A percentile compares a stretch with the other conserved stretches of the same genome.
Conservation (phyloP, 2,113 vertebrate species). For the Ovis canadensis region DNA sequence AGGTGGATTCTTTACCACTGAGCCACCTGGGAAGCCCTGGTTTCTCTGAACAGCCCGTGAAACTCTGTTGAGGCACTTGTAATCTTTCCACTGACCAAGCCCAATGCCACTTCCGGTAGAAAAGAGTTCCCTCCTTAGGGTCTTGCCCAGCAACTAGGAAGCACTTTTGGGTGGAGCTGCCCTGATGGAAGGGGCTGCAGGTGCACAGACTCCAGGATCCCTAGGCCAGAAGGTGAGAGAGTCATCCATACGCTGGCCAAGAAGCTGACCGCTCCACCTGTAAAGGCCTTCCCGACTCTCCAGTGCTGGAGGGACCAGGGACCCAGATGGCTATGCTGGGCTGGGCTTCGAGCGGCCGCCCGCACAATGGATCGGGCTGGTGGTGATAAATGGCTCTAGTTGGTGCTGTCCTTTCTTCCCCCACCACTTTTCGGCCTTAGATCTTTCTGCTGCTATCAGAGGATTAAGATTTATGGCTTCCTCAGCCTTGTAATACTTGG, state of each 20-base stretch:
- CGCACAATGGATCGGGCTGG: not conserved
- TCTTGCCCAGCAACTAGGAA: not conserved
- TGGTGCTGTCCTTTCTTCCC: not conserved
- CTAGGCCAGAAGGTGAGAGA: not conserved
- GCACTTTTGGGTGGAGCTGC: not conserved
- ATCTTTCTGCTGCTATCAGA: conserved; percentile 47
- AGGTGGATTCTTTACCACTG: not conserved
- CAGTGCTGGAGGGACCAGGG: not conserved
- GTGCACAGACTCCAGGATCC: not conserved
- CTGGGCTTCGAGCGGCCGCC: not conserved
- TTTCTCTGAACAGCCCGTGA: not conserved
- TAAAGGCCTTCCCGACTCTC: rapidly evolving
- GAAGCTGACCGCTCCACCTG: rapidly evolving
- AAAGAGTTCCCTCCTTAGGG: not conserved
- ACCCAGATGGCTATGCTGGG: rapidly evolving
- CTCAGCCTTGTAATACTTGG: conserved; percentile 70
- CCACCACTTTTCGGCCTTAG: conserved; percentile 13
- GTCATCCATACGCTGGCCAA: rapidly evolving
- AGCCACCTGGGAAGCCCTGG: not conserved
- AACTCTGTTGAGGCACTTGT: not conserved
- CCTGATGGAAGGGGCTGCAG: not conserved
- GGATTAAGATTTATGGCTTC: conserved; percentile 74
- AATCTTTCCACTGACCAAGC: not conserved
- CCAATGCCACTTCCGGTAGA: not conserved
- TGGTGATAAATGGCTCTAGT: not conserved